These are phyloP conservation scores for Ficedula albicollis DNA, from an alignment of 2,797 vertebrate species.

Conservation along the genomic window DNA sequence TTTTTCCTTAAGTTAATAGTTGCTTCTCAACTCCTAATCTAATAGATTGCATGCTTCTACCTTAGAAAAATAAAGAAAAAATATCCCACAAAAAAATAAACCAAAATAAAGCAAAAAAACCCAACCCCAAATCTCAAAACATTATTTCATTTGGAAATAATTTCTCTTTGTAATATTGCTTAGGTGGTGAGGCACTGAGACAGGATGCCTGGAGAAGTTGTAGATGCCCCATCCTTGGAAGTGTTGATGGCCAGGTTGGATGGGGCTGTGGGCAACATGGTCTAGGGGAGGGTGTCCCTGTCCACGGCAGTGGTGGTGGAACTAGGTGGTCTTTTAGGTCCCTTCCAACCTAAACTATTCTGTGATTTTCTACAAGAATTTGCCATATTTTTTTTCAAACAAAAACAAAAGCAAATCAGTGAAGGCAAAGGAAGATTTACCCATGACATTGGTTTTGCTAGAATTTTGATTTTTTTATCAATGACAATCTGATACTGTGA, in stretches of 20 bases:
- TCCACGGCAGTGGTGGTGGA: neutral
- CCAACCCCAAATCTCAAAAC: neutral
- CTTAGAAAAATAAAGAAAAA: neutral
- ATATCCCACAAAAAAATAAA: neutral
- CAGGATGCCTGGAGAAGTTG: neutral
- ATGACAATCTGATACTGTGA: neutral
- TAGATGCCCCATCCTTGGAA: neutral
- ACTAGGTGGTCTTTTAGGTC: neutral
- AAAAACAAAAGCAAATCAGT: neutral
- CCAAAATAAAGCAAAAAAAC: neutral
- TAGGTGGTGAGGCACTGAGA: neutral
- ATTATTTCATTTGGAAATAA: neutral
- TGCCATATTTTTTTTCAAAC: rapidly evolving
- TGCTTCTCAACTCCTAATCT: neutral
- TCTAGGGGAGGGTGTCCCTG: neutral
- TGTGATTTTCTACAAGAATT: neutral
- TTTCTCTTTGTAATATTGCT: neutral
- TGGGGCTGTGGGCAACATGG: neutral
- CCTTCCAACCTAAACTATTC: neutral
- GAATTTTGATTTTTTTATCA: neutral
- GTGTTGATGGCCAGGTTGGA: neutral
- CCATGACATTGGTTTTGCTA: neutral
- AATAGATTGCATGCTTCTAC: neutral
- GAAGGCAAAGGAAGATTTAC: neutral
- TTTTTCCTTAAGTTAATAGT: neutral